Base-by-base conservation (phyloP, 2,888 invertebrate species). In the Microctonus brassicae region DNA sequence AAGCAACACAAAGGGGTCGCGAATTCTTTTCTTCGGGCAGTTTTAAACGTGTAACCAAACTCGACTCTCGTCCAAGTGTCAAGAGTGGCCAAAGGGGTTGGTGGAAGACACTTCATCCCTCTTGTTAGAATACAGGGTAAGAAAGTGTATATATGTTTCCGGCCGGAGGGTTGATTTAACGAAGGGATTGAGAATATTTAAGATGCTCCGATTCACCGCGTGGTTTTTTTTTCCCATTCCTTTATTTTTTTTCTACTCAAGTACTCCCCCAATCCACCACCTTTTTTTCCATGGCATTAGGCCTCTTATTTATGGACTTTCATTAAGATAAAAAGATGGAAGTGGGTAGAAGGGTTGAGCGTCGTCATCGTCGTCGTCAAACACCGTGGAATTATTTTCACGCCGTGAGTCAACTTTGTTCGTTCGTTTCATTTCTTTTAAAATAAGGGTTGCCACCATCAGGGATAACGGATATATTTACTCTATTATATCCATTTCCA, bases 261-360 rank as follows among this genome's bases (percentile, higher is more conserved):
- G 42, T 62, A 47, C 70, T 39, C 63, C 42, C 63, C 55, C 66
- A 36, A 60, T 67, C 65, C 63, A n/a, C 6, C 24, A 29, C 65
- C 9, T 42, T 39, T 63, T 26, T 82, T 86, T 83, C 83, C 86
- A 79, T 82, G 80, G 83, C 84, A 86, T 87, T 86, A 86, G 85
- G 80, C 81, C 79, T 77, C 82, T 87, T 87, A 87, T 87, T 87
- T 87, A 87, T 87, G 84, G 84, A 80, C 81, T 86, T 87, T 85
- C 86, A 86, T 87, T 86, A 84, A 84, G 86, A 86, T 86, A 87
- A 87, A 84, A 82, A 79, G 81, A 85, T 73, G 80, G 80, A 69
- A 58, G 64, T 69, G 34, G 62, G 65, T 70, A 74, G 7, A 76
- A 74, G 74, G 76, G 73, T 75, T 73, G 73, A n/a, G 17, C 47